Evolutionary conservation across 2,797 vertebrate species (phyloP).

Genomic region (Anomalospiza imberbis): DNA sequence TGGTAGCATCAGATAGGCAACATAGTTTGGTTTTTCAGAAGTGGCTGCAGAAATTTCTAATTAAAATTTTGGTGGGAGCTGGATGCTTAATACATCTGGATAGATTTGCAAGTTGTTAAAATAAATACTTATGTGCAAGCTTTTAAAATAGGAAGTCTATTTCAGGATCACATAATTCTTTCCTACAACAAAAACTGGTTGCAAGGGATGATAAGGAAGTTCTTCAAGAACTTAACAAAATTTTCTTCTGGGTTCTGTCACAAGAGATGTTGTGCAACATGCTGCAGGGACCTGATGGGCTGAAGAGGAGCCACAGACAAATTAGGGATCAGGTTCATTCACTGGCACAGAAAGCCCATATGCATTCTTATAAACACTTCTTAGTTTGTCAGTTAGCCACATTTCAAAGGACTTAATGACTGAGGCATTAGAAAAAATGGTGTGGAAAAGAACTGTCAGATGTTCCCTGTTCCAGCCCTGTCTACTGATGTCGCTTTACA

Average conservation of each 20-base stretch:
- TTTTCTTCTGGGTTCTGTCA: conserved; percentile 9
- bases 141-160: background rate
- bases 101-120: background rate
- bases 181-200: background rate
- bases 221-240: background rate
- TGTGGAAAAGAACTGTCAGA: conserved; percentile 2
- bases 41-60: background rate
- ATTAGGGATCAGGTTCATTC: background rate
- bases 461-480: background rate
- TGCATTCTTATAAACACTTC: background rate
- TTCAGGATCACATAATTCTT: background rate
- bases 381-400: background rate
- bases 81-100: background rate
- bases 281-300: background rate
- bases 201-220: background rate
- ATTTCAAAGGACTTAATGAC: background rate
- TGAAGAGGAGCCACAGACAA: background rate
- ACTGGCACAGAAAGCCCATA: background rate
- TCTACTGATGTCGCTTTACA: background rate
- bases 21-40: background rate
- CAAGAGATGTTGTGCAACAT: background rate
- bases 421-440: background rate
- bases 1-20: background rate
- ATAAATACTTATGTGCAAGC: background rate
- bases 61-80: background rate